Base-by-base conservation (phyloP, 2,888 invertebrate species). In the Patella ulyssiponensis region DNA sequence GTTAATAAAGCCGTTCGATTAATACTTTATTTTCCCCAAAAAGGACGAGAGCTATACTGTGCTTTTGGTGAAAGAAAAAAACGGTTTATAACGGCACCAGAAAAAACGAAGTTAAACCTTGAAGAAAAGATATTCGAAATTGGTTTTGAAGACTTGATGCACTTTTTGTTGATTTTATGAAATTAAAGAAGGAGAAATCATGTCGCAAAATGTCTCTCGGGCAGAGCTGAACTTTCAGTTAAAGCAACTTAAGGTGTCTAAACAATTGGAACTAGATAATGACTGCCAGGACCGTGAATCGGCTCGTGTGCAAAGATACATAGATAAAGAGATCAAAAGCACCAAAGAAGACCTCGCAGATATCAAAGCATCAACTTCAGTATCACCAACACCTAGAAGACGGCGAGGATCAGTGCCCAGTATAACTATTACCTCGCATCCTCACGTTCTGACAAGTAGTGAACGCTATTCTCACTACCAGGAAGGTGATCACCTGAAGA, bases 401-500 rank as follows among this genome's bases (percentile, higher is more conserved):
- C 44, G 44, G 44, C 64, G 64, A 11, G 64, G 64, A 64, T 64
- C 64, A 64, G 23, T 64, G 23, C 64, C 64, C 20, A 44, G 44
- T 44, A 44, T 44, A 44, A 64, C 64, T 20, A 64, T 64, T 14
- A n/a, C 64, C 11, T 20, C 23, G 7, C 23, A 20, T 3, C 64
- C 64, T 23, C 12, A 20, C 23, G 64, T 23, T 20, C 64, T 64
- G 64, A 44, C 44, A 44, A 64, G 23, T 64, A 9, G 20, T 11
- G 20, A 9, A 20, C 64, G 23, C 11, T 64, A 64, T 23, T 64
- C 64, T 12, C 64, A 64, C 14, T 64, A 64, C 14, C 64, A 64
- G 23, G 64, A 64, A 15, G 64, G 64, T 64, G 64, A 64, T 64
- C 64, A 64, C 14, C 64, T 64, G 64, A 64, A 64, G 23, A 64